phyloP scores from a whole-genome alignment of 2,113 vertebrate species.

The Ginglymostoma cirratum region DNA sequence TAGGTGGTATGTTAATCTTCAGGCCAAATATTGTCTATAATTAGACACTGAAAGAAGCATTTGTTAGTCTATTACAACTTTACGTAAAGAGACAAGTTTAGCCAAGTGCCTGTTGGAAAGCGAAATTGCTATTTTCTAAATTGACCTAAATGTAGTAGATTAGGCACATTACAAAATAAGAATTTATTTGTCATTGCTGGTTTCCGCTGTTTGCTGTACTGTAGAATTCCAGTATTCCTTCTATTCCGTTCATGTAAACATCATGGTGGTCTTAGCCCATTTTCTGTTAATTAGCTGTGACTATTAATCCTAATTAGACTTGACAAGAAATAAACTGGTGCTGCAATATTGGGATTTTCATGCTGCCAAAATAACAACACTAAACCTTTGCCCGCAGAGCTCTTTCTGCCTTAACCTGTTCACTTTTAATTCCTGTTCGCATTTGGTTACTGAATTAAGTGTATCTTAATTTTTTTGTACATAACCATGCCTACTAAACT shows the following conservation, averaged over 20 bases:
- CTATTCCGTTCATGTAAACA: background rate
- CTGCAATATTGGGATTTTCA: background rate
- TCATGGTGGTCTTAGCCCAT: background rate
- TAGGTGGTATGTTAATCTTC: background rate
- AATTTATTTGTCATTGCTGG: background rate
- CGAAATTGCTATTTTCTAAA: background rate
- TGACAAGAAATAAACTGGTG: constrained; percentile 18
- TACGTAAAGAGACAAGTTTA: background rate
- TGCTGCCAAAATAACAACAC: background rate
- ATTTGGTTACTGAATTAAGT: background rate
- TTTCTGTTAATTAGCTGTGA: constrained; percentile 2
- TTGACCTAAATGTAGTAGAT: background rate
- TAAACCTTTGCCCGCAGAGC: background rate
- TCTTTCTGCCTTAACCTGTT: background rate
- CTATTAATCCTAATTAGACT: background rate
- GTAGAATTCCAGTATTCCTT: background rate
- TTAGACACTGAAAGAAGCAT: background rate
- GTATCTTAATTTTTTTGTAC: background rate
- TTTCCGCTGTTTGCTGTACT: background rate
- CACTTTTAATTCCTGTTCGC: background rate
- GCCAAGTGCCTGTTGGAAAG: background rate
- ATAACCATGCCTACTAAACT: background rate
- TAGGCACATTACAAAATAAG: background rate
- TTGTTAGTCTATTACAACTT: background rate
- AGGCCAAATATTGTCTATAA: background rate